Evolutionary conservation across 2,797 vertebrate species (phyloP).

Genomic region (Parauchenoglanis punctatus): DNA sequence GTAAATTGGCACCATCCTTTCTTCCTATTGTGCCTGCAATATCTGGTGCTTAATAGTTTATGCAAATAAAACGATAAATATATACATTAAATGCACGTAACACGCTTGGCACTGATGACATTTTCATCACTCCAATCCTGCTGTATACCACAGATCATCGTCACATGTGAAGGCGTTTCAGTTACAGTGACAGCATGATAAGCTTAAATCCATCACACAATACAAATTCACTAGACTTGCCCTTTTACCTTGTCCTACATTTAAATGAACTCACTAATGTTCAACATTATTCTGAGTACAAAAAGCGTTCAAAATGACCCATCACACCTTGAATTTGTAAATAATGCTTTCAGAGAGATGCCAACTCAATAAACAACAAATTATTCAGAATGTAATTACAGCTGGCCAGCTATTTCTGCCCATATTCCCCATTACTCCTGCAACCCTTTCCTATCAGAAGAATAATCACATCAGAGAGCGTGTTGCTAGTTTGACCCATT

Average conservation of each 20-base stretch:
- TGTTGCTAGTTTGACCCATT: constrained; percentile 42
- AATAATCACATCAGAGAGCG: constrained; percentile 48
- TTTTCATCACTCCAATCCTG: background rate
- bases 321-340: background rate
- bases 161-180: background rate
- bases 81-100: background rate
- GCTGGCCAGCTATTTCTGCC: constrained; percentile 33
- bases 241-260: background rate
- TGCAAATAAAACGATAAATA: background rate
- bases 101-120: background rate
- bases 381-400: constrained; percentile 45
- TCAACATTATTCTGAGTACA: background rate
- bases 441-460: constrained; percentile 45
- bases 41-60: background rate
- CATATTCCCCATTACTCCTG: constrained; percentile 20
- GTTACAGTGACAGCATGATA: background rate
- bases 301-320: background rate
- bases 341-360: constrained; percentile 19
- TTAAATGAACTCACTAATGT: background rate
- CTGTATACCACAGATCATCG: background rate
- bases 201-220: background rate
- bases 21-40: background rate
- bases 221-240: background rate
- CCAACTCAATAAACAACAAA: constrained; percentile 22
- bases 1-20: background rate